Evolutionary conservation across 2,797 vertebrate species (phyloP).

Genomic region (Melanotaenia boesemani): DNA sequence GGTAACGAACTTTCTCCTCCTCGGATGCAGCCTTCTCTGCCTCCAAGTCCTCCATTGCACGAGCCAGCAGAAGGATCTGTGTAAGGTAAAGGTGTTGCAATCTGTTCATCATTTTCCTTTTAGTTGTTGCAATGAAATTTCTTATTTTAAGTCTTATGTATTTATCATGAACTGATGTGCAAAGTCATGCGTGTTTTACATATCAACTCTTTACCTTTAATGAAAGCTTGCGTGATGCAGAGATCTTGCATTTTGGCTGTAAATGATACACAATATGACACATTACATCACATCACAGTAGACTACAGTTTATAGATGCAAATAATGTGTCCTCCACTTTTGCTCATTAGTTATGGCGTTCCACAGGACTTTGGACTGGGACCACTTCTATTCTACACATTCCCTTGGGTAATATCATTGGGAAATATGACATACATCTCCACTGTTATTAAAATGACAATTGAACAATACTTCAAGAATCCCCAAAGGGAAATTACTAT

Average conservation of each 20-base stretch:
- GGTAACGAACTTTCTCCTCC: conserved; percentile 86
- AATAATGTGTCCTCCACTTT: too few species aligned
- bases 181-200: not conserved
- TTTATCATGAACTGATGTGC: not conserved
- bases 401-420: too few species aligned
- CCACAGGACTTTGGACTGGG: not conserved
- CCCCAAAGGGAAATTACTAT: not conserved
- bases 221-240: conserved; percentile 90
- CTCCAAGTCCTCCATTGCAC: conserved; percentile 88
- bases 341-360: not conserved
- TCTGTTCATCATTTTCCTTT: not conserved
- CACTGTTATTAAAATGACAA: not conserved
- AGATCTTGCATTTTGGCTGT: conserved; percentile 93
- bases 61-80: conserved; percentile 91
- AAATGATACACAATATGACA: conserved; percentile 27
- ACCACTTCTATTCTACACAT: not conserved
- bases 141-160: not conserved
- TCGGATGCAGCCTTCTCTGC: conserved; percentile 83
- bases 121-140: not conserved
- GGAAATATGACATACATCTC: not conserved
- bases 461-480: not conserved
- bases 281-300: not conserved
- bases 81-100: not conserved
- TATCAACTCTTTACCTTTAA: conserved; percentile 84
- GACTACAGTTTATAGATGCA: not conserved